A percentile compares a stretch with the other conserved stretches of the same genome.
These are phyloP conservation scores for Leucopsar rothschildi DNA, from an alignment of 2,113 vertebrate genomes.

Conservation along the genomic window DNA sequence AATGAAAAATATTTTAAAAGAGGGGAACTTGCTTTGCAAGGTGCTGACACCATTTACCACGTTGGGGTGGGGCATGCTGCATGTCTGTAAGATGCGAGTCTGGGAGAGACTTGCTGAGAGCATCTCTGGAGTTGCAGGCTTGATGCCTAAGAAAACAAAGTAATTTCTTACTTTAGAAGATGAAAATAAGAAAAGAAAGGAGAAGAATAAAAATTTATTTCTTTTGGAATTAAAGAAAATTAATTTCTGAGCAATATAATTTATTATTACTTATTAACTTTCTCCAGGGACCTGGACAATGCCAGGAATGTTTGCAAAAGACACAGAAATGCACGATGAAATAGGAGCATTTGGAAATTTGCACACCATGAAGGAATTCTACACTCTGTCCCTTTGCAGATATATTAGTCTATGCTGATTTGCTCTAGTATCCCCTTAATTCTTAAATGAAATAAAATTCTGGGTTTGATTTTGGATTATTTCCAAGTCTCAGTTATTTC, in stretches of 20 bases:
- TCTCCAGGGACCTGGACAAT: not conserved
- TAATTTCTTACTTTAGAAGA: too few relatives aligned
- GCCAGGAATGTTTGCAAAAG: not conserved
- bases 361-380: not conserved
- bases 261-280: not conserved
- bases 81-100: constrained; percentile 81
- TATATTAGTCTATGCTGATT: not conserved
- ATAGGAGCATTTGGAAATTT: not conserved
- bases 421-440: not conserved
- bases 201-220: not conserved
- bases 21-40: constrained; percentile 75
- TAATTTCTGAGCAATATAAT: not conserved
- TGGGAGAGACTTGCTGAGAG: constrained; percentile 85
- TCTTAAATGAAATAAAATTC: not conserved
- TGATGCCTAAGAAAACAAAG: constrained; percentile 36
- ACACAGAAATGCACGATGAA: rapidly evolving
- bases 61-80: constrained; percentile 76
- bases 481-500: not conserved
- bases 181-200: not conserved
- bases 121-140: constrained; percentile 78
- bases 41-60: constrained; percentile 80
- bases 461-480: not conserved
- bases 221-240: not conserved
- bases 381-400: not conserved
- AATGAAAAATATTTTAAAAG: not conserved